A percentile compares a stretch with the other conserved stretches of the same genome.
phyloP scores from a whole-genome alignment of 2,888 invertebrate genomes.

The Drosophila dives region DNA sequence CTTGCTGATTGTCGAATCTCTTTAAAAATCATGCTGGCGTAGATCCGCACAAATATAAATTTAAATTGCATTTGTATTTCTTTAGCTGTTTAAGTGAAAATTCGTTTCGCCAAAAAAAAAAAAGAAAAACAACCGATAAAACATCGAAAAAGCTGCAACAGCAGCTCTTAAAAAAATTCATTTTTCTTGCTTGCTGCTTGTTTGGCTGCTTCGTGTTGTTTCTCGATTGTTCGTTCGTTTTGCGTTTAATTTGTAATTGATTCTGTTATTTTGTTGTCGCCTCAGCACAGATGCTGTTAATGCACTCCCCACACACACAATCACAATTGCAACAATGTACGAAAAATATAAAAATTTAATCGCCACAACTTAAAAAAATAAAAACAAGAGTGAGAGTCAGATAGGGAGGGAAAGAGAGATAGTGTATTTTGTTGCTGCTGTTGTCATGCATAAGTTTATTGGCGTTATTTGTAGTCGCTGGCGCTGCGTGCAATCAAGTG shows the following conservation, averaged over 20 bases:
- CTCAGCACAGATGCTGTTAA: conserved; percentile 49
- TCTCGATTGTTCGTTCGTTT: conserved; percentile 21
- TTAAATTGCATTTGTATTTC: conserved; percentile 69
- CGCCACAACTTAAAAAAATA: conserved; percentile 14
- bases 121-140: conserved; percentile 15
- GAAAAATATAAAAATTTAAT: conserved; percentile 47
- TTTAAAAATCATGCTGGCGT: conserved; percentile 80
- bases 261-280: conserved; percentile 39
- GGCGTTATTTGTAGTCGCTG: conserved; percentile 63
- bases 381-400: conserved; percentile 15
- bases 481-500: conserved; percentile 69
- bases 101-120: conserved; percentile 36
- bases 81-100: conserved; percentile 53
- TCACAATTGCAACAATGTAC: conserved; percentile 39
- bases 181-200: conserved; percentile 28
- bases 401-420: conserved; percentile 10
- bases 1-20: conserved; percentile 56
- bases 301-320: conserved; percentile 39
- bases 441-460: conserved; percentile 63
- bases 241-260: conserved; percentile 56
- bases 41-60: conserved; percentile 81
- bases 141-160: conserved; percentile 26
- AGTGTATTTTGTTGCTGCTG: conserved; percentile 22
- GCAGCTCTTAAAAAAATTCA: conserved; percentile 39
- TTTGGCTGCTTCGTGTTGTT: conserved; percentile 18